Percentiles rank a stretch among this genome's conserved stretches.
Evolutionary conservation across 2,797 vertebrate species (phyloP).

Genomic region (Arctocebus calabarensis): DNA sequence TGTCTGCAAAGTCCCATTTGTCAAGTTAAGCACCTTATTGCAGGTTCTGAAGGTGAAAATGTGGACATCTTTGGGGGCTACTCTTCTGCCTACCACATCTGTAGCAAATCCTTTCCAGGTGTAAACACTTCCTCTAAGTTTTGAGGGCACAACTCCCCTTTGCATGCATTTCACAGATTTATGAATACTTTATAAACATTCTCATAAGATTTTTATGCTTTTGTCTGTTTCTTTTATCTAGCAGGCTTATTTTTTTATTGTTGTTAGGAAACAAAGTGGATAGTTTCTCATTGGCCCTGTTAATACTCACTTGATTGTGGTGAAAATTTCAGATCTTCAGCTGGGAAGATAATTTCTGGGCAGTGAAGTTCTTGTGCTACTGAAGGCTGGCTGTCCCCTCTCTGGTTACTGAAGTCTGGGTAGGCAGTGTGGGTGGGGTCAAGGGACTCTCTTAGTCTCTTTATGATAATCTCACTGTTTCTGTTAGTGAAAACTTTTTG

Average conservation of each 20-base stretch:
- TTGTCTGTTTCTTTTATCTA: background rate
- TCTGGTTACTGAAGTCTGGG: background rate
- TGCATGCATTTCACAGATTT: background rate
- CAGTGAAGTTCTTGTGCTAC: background rate
- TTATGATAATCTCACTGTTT: background rate
- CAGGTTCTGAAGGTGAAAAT: background rate
- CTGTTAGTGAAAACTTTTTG: background rate
- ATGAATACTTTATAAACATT: background rate
- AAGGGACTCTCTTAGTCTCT: background rate
- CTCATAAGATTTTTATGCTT: background rate
- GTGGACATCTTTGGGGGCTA: background rate
- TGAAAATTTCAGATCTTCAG: background rate
- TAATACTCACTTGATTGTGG: background rate
- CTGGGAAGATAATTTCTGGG: background rate
- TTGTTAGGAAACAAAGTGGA: background rate
- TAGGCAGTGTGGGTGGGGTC: no score
- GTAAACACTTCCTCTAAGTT: background rate
- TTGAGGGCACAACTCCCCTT: background rate
- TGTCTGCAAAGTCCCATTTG: background rate
- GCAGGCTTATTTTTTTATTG: background rate
- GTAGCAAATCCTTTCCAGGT: background rate
- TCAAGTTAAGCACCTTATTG: no score
- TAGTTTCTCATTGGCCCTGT: background rate
- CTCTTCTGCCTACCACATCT: background rate
- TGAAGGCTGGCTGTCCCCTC: accelerated